Evolutionary conservation across 53 echinoderm and acorn worm species (phyloP).

Genomic region (Patiria pectinifera): DNA sequence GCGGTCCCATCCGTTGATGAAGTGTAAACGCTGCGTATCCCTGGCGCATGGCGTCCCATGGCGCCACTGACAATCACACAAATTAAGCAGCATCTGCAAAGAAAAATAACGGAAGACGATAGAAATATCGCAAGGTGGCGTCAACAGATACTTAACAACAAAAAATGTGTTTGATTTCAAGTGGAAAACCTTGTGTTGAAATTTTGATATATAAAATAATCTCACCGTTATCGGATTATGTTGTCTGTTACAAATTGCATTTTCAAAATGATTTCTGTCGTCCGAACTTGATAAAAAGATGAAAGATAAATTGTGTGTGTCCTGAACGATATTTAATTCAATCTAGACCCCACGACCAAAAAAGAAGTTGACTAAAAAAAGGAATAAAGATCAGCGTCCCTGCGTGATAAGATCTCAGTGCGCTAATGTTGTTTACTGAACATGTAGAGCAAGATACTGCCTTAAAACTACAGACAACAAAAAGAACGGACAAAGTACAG

Average conservation of each 20-base stretch:
- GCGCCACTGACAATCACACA: background rate
- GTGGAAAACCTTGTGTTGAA: background rate
- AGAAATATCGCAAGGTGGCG: background rate
- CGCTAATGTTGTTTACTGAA: no score
- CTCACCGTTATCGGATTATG: background rate
- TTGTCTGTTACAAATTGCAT: background rate
- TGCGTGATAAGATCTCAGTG: no score
- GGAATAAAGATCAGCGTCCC: no score
- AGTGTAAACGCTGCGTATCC: background rate
- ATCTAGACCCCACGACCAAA: background rate
- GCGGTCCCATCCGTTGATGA: background rate
- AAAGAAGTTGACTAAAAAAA: background rate
- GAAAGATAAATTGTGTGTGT: no score
- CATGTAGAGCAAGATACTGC: no score
- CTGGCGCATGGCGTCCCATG: background rate
- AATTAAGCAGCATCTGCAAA: conserved; percentile 34
- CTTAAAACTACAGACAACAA: no score
- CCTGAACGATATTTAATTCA: no score
- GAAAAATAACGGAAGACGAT: background rate
- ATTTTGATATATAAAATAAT: background rate
- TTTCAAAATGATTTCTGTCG: no score
- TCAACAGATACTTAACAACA: background rate
- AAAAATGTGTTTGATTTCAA: background rate
- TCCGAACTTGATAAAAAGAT: no score
- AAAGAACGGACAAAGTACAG: no score